A percentile compares a stretch with the other conserved stretches of the same genome.
Conservation (phyloP, 2,888 invertebrate species). For the Chironomus riparius region DNA sequence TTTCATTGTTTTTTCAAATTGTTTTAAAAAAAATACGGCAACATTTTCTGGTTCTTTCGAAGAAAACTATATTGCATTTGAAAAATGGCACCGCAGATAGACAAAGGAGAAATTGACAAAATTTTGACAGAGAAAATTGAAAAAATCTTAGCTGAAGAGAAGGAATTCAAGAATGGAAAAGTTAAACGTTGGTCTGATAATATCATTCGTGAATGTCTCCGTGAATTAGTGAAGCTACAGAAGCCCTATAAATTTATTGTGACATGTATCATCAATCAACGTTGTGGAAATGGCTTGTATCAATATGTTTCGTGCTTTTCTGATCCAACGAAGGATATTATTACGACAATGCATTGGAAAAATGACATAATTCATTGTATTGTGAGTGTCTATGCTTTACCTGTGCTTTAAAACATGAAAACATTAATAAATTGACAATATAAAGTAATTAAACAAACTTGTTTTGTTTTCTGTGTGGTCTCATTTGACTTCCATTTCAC, state of each 20-base stretch:
- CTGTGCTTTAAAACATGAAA: neutral
- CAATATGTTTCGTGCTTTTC: neutral
- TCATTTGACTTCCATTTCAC: too few relatives aligned
- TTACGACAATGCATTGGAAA: neutral
- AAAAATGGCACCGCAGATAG: neutral
- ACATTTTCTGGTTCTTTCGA: neutral
- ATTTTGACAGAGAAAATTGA: neutral
- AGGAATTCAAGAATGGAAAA: neutral
- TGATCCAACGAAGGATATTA: neutral
- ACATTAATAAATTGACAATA: neutral
- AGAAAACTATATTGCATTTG: neutral
- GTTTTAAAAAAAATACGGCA: neutral
- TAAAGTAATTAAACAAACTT: neutral
- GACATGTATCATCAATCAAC: neutral
- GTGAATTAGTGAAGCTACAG: neutral
- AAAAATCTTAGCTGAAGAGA: neutral
- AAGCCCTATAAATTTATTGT: neutral
- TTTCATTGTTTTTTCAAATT: neutral
- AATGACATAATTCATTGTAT: slow-evolving; percentile 1
- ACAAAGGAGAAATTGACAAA: neutral
- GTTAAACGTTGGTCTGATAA: neutral
- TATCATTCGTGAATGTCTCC: neutral
- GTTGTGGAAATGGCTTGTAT: neutral
- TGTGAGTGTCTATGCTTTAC: neutral
- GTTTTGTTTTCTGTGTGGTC: neutral